phyloP scores from a whole-genome alignment of 1,140 invertebrate species.

The Oreohelix idahoensis region DNA sequence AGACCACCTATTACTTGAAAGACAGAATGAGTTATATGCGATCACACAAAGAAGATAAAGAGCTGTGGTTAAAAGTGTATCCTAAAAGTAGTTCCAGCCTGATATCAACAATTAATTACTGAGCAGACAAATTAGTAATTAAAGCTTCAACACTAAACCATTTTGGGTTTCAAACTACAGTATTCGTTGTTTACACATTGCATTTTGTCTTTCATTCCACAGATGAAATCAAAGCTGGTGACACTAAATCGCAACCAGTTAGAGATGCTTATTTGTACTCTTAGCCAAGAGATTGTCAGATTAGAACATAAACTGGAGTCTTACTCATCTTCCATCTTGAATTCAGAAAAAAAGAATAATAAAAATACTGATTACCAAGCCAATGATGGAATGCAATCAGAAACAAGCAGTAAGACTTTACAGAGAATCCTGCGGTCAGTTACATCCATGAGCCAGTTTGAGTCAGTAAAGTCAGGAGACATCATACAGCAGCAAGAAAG shows the following conservation, averaged over 20 bases:
- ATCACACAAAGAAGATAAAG: too few relatives aligned
- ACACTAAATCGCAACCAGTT: neutral
- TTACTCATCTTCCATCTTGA: neutral
- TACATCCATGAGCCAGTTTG: neutral
- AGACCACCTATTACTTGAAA: too few relatives aligned
- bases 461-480: neutral
- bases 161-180: too few relatives aligned
- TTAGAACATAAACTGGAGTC: neutral
- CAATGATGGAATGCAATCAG: neutral
- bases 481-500: neutral
- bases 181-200: too few relatives aligned
- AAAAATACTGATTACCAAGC: neutral
- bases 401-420: neutral
- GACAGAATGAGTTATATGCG: too few relatives aligned
- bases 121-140: too few relatives aligned
- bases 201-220: neutral
- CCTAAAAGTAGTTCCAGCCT: too few relatives aligned
- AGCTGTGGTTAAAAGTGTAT: too few relatives aligned
- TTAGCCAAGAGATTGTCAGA: conserved; percentile 1
- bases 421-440: neutral
- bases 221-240: conserved; percentile 10
- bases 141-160: too few relatives aligned
- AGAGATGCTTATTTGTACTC: conserved; percentile 10
- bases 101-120: too few relatives aligned
- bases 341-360: neutral